Percentiles rank a stretch among this genome's conserved stretches.
Conservation (phyloP, 2,888 invertebrate genomes). For the Mantis religiosa region DNA sequence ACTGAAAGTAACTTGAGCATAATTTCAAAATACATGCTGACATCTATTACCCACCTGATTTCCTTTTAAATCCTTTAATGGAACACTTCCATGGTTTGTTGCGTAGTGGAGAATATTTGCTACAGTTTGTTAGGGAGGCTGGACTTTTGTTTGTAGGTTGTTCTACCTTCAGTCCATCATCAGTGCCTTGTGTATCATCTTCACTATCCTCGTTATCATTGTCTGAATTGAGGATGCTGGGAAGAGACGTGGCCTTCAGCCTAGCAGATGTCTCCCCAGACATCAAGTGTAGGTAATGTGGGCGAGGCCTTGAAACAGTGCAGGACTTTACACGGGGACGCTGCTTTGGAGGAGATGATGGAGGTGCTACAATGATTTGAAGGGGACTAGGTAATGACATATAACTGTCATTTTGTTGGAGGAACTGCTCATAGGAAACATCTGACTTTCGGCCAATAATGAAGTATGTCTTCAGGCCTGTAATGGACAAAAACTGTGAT, state of each 20-base stretch:
- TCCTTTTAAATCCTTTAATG: neutral
- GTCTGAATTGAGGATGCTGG: constrained; percentile 77
- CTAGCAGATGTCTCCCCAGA: constrained; percentile 31
- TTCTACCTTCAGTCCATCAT: constrained; percentile 46
- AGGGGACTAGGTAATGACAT: neutral
- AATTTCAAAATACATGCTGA: neutral
- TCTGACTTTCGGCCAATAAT: constrained; percentile 70
- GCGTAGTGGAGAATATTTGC: constrained; percentile 37
- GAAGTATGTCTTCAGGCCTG: constrained; percentile 82
- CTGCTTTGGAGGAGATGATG: constrained; percentile 40
- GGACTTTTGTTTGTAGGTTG: constrained; percentile 60
- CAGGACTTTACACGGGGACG: constrained; percentile 44
- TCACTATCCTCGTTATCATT: constrained; percentile 43
- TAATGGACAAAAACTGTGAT: constrained; percentile 33
- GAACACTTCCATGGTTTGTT: constrained; percentile 13
- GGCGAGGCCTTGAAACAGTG: constrained; percentile 38
- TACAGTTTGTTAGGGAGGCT: constrained; percentile 57
- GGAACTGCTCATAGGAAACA: constrained; percentile 43
- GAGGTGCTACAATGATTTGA: constrained; percentile 4
- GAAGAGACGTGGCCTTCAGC: constrained; percentile 70
- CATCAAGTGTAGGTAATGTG: constrained; percentile 44
- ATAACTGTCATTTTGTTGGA: neutral
- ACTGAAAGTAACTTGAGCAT: no score
- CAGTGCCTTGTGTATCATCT: constrained; percentile 36
- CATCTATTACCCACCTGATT: neutral